phyloP scores from a whole-genome alignment of 2,797 vertebrate species.

The Alectoris magna region DNA sequence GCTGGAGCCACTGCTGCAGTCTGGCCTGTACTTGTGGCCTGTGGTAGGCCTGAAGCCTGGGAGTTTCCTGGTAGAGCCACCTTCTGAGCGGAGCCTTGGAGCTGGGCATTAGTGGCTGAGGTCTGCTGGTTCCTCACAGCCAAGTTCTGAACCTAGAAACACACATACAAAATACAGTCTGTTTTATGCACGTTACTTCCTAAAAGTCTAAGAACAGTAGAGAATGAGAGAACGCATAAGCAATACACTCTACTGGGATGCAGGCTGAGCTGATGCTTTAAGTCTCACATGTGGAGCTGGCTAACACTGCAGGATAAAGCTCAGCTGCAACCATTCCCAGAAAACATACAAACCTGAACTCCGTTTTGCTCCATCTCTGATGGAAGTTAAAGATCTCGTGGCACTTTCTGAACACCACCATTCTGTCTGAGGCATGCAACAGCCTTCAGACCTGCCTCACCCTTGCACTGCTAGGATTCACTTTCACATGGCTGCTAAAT shows the following conservation, averaged over 20 bases:
- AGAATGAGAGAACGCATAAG: fast-evolving
- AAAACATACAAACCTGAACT: not conserved
- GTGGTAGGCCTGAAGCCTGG: constrained; percentile 72
- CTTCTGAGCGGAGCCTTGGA: constrained; percentile 78
- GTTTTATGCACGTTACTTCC: fast-evolving
- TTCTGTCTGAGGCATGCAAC: not conserved
- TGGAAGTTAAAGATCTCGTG: constrained; percentile 47
- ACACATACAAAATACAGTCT: constrained; percentile 9
- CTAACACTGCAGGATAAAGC: not conserved
- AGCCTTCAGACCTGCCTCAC: not conserved
- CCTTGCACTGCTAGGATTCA: not conserved
- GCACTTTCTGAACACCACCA: not conserved
- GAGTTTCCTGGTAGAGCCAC: constrained; percentile 74
- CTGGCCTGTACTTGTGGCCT: constrained; percentile 70
- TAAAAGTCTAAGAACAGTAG: not conserved
- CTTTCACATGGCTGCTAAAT: not conserved
- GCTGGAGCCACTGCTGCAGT: constrained; percentile 74
- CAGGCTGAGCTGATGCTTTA: not conserved
- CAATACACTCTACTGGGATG: not conserved
- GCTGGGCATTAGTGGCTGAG: constrained; percentile 77
- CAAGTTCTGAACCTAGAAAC: constrained; percentile 93
- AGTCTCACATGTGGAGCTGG: not conserved
- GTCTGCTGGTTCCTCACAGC: constrained; percentile 89
- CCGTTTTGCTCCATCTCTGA: not conserved
- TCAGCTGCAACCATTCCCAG: fast-evolving